Conservation (phyloP, 2,888 invertebrate species). For the Drosophila kambysellisi region DNA sequence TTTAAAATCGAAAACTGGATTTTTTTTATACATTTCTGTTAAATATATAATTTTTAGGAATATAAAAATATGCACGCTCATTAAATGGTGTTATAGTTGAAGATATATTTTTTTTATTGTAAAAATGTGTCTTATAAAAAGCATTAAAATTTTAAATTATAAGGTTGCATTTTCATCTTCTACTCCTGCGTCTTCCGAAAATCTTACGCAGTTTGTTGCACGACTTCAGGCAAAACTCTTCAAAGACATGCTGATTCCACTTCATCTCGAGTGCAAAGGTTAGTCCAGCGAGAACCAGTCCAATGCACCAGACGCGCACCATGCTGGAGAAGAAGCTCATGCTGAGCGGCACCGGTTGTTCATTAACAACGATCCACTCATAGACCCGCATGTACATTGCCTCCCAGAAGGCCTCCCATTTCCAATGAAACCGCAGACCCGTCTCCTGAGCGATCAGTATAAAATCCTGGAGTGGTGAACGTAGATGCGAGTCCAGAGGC, state of each 20-base stretch:
- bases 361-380: conserved; percentile 41
- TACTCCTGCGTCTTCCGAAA: conserved; percentile 12
- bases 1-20: background rate
- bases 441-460: conserved; percentile 68
- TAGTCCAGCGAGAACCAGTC: conserved; percentile 58
- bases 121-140: background rate
- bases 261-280: conserved; percentile 69
- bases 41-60: background rate
- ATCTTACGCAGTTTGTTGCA: background rate
- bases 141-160: background rate
- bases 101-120: background rate
- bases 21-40: background rate
- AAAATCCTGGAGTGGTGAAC: conserved; percentile 59
- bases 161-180: background rate
- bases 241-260: conserved; percentile 40
- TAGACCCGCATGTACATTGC: conserved; percentile 63
- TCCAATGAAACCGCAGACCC: conserved; percentile 68
- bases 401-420: conserved; percentile 67
- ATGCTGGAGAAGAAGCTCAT: conserved; percentile 66
- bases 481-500: conserved; percentile 74
- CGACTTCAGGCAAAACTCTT: background rate
- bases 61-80: background rate
- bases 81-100: background rate
- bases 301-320: conserved; percentile 67
- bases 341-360: conserved; percentile 58